These are phyloP conservation scores for Orchestia grillus DNA, from an alignment of 1,140 invertebrate genomes.

Conservation along the genomic window DNA sequence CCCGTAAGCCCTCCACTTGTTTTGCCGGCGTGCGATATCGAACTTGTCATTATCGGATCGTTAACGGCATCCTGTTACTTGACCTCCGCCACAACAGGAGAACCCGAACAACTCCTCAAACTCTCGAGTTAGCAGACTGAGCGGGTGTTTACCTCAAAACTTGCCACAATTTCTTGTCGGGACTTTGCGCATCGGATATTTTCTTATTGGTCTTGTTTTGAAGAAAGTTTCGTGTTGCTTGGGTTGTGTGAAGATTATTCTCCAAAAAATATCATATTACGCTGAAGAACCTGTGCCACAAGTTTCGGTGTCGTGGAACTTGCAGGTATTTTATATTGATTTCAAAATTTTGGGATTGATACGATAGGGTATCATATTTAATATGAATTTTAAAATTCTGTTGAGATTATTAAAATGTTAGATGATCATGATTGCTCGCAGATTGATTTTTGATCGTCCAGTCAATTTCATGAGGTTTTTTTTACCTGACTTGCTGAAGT, in stretches of 20 bases:
- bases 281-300: neutral
- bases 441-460: too few relatives aligned
- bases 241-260: neutral
- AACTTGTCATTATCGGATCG: slow-evolving; percentile 47
- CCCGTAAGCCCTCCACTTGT: neutral
- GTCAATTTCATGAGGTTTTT: too few relatives aligned
- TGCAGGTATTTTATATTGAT: neutral
- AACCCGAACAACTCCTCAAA: neutral
- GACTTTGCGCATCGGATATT: neutral
- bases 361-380: too few relatives aligned
- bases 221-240: neutral
- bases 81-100: neutral
- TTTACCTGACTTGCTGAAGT: too few relatives aligned
- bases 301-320: neutral
- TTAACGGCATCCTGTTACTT: slow-evolving; percentile 11
- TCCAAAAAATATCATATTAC: neutral
- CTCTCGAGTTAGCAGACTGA: neutral
- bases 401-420: too few relatives aligned
- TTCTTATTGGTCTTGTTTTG: neutral
- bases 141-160: neutral
- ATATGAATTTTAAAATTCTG: too few relatives aligned
- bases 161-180: neutral
- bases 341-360: neutral
- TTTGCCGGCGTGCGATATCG: slow-evolving; percentile 13
- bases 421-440: too few relatives aligned